Conservation (phyloP, 2,797 vertebrate species). For the Onychomys leucogaster region DNA sequence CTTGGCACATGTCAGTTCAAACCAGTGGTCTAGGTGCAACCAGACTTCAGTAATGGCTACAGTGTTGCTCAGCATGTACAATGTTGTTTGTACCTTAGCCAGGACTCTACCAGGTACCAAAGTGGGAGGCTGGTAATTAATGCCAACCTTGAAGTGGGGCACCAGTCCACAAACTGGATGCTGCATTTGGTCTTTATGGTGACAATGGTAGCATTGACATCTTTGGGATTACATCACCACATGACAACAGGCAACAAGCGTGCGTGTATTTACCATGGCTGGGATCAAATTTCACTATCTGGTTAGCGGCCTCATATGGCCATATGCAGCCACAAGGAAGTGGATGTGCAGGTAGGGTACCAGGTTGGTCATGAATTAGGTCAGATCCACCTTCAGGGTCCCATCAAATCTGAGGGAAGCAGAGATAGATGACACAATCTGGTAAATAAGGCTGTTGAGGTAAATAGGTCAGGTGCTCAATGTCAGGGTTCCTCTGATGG, state of each 20-base stretch:
- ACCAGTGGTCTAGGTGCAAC: neutral
- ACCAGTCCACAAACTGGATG: neutral
- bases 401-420: conserved; percentile 91
- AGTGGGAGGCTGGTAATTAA: neutral
- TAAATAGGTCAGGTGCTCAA: conserved; percentile 91
- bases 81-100: neutral
- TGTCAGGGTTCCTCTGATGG: conserved; percentile 88
- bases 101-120: neutral
- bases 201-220: neutral
- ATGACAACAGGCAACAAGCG: neutral
- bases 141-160: neutral
- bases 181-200: neutral
- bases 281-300: conserved; percentile 89
- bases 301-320: conserved; percentile 89
- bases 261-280: conserved; percentile 80
- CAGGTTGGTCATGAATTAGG: conserved; percentile 92
- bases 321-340: conserved; percentile 89
- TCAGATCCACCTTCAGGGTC: conserved; percentile 91
- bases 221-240: neutral
- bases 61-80: neutral
- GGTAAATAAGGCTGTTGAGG: conserved; percentile 89
- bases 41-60: neutral
- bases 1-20: neutral
- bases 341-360: conserved; percentile 89
- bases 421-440: conserved; percentile 91